Evolutionary conservation across 2,797 vertebrate species (phyloP), one percentile per base, ranked within the genome.

Genomic region (Percopsis omiscomaycus): DNA sequence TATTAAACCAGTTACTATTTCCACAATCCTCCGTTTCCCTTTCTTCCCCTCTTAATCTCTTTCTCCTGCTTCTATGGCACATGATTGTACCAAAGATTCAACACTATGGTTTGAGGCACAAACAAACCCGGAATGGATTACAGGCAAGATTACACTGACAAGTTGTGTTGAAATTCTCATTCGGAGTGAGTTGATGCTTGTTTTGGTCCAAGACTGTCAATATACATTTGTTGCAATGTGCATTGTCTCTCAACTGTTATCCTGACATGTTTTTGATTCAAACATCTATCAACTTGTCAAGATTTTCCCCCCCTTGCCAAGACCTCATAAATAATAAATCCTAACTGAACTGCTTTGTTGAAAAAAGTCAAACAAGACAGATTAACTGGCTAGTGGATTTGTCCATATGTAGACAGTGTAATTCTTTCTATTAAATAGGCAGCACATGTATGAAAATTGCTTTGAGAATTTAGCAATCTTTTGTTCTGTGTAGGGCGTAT

Each of bases 121-220:
- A 71, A 78, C 61, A 75, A 74, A 79, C 45, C 42, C 37, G 67
- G 59, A 42, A 61, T 1, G 13, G 54, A 79, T 70, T 77, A 70
- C 9, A 3, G 59, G 14, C 60, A n/a, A 66, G 44, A 69, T n/a
- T 67, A 29, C 54, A 65, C 12, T 56, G 57, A 56, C n/a, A 69
- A 52, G 66, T 61, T 73, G 44, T 49, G 55, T 44, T 55, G n/a
- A 27, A 46, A 54, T 50, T 68, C 68, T 80, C 61, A 42, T 77
- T 69, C 61, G 47, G 48, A 73, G 56, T 69, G 71, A 72, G 54
- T 65, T 81, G 49, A 59, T 14, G 64, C 59, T 49, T 71, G 58
- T 75, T 80, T 64, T 63, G n/a, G 59, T 71, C 1, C 13, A 22
- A 49, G 51, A 67, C 55, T 68, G 77, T 82, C 75, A 78, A 64